A percentile compares a stretch with the other conserved stretches of the same genome.
phyloP scores from a whole-genome alignment of 2,888 invertebrate species.

The Rhagium mordax region DNA sequence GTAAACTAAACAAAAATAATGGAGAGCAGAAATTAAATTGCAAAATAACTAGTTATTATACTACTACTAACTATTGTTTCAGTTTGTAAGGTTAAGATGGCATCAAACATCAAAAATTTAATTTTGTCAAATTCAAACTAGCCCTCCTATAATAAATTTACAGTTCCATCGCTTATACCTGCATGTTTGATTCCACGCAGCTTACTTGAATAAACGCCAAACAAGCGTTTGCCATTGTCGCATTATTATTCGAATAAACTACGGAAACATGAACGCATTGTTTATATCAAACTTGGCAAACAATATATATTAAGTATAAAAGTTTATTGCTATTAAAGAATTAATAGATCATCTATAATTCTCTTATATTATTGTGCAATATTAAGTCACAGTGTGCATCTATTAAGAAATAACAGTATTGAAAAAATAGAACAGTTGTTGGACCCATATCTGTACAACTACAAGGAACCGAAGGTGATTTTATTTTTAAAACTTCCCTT shows the following conservation, averaged over 20 bases:
- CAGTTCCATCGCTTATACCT: neutral
- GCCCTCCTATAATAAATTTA: neutral
- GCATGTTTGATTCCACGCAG: neutral
- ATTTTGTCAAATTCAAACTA: neutral
- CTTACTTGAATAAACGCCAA: neutral
- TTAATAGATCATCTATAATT: slow-evolving; percentile 41
- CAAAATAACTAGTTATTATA: no score
- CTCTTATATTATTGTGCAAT: slow-evolving; percentile 37
- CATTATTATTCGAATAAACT: neutral
- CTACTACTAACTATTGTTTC: no score
- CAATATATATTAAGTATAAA: slow-evolving; percentile 41
- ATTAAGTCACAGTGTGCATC: slow-evolving; percentile 48
- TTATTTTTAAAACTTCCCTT: neutral
- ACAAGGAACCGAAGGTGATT: slow-evolving; percentile 34
- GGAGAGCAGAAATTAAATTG: no score
- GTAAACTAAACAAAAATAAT: no score
- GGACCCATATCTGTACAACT: slow-evolving; percentile 58
- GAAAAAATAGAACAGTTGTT: slow-evolving; percentile 59
- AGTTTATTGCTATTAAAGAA: slow-evolving; percentile 48
- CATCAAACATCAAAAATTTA: neutral
- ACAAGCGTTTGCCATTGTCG: neutral
- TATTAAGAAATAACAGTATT: slow-evolving; percentile 39
- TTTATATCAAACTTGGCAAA: slow-evolving; percentile 2
- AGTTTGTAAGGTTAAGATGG: no score
- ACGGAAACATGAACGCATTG: neutral